Evolutionary conservation across 1,140 invertebrate species (phyloP), one percentile per base, ranked within the genome.

Genomic region (Drosophila azteca): DNA sequence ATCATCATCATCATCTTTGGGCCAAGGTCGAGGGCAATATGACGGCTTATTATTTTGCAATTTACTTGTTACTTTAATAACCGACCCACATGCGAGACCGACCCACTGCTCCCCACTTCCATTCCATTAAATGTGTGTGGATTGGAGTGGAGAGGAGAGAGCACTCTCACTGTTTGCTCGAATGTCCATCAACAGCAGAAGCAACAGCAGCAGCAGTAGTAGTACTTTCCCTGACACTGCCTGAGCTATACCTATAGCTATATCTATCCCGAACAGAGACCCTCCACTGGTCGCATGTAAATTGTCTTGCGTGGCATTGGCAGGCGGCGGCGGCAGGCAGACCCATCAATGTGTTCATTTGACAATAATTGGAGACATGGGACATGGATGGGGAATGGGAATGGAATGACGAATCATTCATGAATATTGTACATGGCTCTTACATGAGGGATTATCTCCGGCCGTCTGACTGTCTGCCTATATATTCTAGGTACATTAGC

Each of bases 1-100:
- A n/a, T 26, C 48, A 53, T 20, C 59, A 13, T 20, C 59, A 62
- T 68, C 66, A 57, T 69, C 66, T 69, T 41, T 35, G 7, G 35
- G 31, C 45, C 67, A 70, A 70, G 67, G 67, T 67, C 67, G 67
- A 69, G 67, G 68, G 39, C 54, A 60, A 5, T 41, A 54, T 52
- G 54, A 35, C n/a, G 60, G 54, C 45, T 35, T 44, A 74, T 68
- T 81, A 64, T 77, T 63, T 44, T 50, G 79, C 78, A 82, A 81
- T 81, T 83, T 82, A 69, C 54, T 65, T 73, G 52, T 63, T 64
- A 78, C 60, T 82, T 69, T 81, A 73, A 77, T 41, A 68, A 67
- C 62, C 68, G 53, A 8, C 67, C 67, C 65, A 70, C 67, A 70
- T 70, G 67, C 67, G 35, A 69, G 35, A 20, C 66, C 51, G 49